A percentile compares a stretch with the other conserved stretches of the same genome.
phyloP scores from a whole-genome alignment of 2,797 vertebrate species.

The Hippocampus kuda region DNA sequence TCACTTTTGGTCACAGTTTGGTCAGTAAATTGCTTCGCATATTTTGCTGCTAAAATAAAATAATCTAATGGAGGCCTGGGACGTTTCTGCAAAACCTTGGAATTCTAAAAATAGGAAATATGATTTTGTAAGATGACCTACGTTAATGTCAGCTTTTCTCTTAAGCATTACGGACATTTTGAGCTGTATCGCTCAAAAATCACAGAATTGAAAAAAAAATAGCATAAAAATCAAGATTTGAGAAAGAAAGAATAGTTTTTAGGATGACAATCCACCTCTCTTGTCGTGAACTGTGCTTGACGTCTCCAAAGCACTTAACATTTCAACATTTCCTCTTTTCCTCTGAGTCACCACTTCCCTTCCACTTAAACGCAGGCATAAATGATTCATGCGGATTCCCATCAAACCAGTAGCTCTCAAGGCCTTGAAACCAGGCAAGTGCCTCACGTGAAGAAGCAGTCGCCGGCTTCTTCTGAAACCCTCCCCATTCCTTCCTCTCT shows the following conservation, averaged over 20 bases:
- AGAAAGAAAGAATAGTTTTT: not conserved
- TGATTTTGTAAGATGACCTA: no score
- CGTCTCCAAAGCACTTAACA: conserved; percentile 42
- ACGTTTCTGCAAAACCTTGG: no score
- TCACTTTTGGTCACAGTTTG: no score
- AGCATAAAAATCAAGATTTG: no score
- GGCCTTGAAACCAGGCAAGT: conserved; percentile 12
- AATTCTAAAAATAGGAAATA: no score
- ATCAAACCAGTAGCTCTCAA: conserved; percentile 40
- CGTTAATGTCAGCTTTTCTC: no score
- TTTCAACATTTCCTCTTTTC: conserved; percentile 40
- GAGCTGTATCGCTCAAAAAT: no score
- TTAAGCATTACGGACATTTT: no score
- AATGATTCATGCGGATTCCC: conserved; percentile 61
- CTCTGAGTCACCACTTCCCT: conserved; percentile 52
- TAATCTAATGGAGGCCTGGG: no score
- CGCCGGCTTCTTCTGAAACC: not conserved
- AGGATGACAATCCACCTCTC: not conserved
- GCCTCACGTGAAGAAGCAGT: conserved; percentile 10
- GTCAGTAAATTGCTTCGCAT: no score
- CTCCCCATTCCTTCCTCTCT: not conserved
- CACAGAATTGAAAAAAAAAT: no score
- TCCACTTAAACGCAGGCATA: conserved; percentile 48
- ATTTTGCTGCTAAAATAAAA: no score
- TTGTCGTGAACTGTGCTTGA: not conserved